Evolutionary conservation across 1,140 invertebrate genomes (phyloP).

Genomic region (Leptinotarsa undecemlineata): DNA sequence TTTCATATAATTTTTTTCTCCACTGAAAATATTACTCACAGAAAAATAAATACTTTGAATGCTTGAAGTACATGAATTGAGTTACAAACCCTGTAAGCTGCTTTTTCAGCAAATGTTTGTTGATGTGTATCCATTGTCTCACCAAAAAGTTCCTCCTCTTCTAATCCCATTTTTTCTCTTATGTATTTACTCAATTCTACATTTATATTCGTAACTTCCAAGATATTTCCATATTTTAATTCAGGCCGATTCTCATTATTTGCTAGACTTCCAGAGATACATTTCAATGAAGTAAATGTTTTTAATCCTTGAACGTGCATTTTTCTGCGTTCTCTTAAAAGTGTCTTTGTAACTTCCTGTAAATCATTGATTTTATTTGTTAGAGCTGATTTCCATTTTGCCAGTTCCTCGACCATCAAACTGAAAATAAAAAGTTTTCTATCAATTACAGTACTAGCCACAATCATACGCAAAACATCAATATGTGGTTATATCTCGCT

Average conservation of each 20-base stretch:
- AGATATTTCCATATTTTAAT: constrained; percentile 54
- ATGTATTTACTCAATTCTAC: constrained; percentile 52
- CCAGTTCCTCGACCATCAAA: constrained; percentile 88
- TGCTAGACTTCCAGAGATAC: constrained; percentile 45
- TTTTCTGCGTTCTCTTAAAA: constrained; percentile 75
- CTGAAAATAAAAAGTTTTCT: constrained; percentile 57
- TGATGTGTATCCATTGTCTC: constrained; percentile 45
- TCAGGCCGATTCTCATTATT: constrained; percentile 46
- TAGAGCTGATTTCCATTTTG: constrained; percentile 79
- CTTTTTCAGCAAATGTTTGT: constrained; percentile 53
- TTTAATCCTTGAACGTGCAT: constrained; percentile 71
- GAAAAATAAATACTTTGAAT: no score
- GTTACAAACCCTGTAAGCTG: constrained; percentile 49
- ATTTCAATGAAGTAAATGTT: constrained; percentile 66
- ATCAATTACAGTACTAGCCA: no score
- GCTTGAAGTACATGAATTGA: not conserved
- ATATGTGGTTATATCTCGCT: no score
- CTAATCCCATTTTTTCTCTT: constrained; percentile 40
- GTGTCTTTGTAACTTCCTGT: constrained; percentile 71
- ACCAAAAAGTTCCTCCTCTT: constrained; percentile 28
- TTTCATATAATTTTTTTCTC: no score
- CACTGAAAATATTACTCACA: no score
- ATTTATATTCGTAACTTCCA: constrained; percentile 54
- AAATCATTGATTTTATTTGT: constrained; percentile 76
- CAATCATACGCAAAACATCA: no score